phyloP scores from a whole-genome alignment of 2,113 vertebrate genomes.

The Acanthisitta chloris region DNA sequence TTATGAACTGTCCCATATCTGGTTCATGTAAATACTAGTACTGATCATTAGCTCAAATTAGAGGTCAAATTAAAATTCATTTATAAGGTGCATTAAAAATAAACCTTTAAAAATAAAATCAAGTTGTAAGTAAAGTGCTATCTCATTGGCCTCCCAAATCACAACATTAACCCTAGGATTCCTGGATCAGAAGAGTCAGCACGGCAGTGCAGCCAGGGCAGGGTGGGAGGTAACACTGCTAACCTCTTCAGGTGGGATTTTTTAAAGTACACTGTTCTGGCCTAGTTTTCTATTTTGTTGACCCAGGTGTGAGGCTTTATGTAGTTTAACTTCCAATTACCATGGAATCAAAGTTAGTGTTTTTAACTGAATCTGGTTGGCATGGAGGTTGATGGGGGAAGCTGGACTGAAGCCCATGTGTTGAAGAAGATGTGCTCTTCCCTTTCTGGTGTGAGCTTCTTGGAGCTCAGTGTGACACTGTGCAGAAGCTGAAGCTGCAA shows the following conservation, averaged over 20 bases:
- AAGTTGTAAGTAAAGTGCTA: background rate
- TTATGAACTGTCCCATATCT: background rate
- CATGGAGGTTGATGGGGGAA: background rate
- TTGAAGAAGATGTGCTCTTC: background rate
- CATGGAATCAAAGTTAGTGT: background rate
- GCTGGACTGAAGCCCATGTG: fast-evolving
- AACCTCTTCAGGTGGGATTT: background rate
- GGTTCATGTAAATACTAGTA: background rate
- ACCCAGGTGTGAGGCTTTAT: background rate
- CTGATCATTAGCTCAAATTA: constrained; percentile 43
- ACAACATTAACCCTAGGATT: background rate
- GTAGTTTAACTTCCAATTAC: background rate
- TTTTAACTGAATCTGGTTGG: background rate
- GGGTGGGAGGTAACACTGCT: background rate
- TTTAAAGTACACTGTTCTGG: background rate
- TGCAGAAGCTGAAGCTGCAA: background rate
- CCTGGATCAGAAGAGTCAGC: background rate
- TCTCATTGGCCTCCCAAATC: background rate
- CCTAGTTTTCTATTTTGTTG: background rate
- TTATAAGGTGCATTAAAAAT: constrained; percentile 52
- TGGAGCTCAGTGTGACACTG: fast-evolving
- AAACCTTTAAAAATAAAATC: background rate
- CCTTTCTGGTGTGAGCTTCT: background rate
- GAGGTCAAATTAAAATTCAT: constrained; percentile 54
- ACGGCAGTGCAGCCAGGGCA: fast-evolving